Conservation (phyloP, 2,113 vertebrate genomes). For the Ceyx cyanopectus region DNA sequence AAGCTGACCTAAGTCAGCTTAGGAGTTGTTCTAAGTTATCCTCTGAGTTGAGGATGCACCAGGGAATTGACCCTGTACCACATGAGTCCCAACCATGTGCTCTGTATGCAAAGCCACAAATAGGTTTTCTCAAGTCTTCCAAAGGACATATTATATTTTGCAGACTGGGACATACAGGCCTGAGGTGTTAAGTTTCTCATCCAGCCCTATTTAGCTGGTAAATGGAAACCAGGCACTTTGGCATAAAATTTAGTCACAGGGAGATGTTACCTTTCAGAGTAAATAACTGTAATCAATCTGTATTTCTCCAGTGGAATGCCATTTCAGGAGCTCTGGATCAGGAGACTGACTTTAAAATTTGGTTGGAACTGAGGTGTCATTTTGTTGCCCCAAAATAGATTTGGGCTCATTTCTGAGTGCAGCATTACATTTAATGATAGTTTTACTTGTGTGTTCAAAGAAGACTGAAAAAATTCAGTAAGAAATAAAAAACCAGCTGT, state of each 20-base stretch:
- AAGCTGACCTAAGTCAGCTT: background rate
- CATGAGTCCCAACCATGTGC: background rate
- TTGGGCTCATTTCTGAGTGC: background rate
- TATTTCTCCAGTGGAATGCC: background rate
- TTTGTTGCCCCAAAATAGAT: background rate
- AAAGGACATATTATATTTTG: constrained; percentile 46
- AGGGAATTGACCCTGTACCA: background rate
- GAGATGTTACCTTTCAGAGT: constrained; percentile 11
- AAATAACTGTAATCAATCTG: background rate
- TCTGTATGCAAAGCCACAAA: constrained; percentile 44
- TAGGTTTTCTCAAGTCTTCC: constrained; percentile 44
- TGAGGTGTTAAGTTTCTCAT: constrained; percentile 49
- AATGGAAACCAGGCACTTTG: constrained; percentile 58
- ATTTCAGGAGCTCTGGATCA: background rate
- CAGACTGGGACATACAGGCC: background rate
- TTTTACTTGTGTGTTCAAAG: background rate
- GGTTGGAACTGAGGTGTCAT: background rate
- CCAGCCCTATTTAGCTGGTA: constrained; percentile 10
- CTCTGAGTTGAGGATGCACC: background rate
- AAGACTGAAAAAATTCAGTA: background rate
- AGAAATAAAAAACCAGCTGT: background rate
- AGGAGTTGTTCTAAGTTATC: background rate
- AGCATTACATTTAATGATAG: background rate
- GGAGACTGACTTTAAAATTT: background rate
- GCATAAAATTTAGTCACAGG: constrained; percentile 13